phyloP scores from a whole-genome alignment of 2,797 vertebrate genomes.

The Salmo trutta region DNA sequence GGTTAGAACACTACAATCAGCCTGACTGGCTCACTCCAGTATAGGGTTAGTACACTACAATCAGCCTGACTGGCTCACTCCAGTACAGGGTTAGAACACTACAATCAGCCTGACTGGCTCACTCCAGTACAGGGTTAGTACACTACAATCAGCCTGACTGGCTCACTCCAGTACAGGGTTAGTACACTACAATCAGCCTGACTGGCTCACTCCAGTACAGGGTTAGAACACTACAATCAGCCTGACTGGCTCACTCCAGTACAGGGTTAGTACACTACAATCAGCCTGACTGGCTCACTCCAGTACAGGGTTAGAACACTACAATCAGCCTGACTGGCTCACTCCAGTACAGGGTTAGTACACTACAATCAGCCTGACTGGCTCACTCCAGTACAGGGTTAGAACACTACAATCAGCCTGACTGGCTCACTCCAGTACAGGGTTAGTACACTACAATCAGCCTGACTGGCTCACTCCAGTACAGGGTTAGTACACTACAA shows the following conservation, averaged over 20 bases:
- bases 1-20: neutral
- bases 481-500: neutral
- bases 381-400: neutral
- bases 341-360: constrained; percentile 92
- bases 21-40: neutral
- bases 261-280: no score
- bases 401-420: neutral
- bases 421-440: neutral
- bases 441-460: neutral
- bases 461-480: neutral
- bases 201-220: neutral
- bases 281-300: no score
- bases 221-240: neutral
- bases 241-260: no score
- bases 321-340: constrained; percentile 95
- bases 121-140: neutral
- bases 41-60: neutral
- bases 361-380: neutral
- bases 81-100: neutral
- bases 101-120: constrained; percentile 2
- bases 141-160: neutral
- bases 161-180: neutral
- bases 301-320: constrained; percentile 78
- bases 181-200: neutral
- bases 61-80: neutral